A percentile compares a stretch with the other conserved stretches of the same genome.
Evolutionary conservation across 2,113 vertebrate genomes (phyloP).

Genomic region (Falco punctatus): DNA sequence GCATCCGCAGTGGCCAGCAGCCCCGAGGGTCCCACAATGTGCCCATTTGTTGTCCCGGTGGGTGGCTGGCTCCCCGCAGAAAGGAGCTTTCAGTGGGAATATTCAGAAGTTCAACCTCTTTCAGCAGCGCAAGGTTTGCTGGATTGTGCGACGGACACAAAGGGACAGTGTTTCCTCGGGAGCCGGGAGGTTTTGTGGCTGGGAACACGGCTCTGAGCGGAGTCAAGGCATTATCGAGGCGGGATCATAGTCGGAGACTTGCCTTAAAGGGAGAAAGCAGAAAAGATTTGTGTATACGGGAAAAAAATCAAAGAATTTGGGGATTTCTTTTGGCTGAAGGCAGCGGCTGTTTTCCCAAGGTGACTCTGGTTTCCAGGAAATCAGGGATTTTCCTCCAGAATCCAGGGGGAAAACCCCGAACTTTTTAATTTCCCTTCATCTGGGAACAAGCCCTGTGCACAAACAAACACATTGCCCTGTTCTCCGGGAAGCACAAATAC

Average conservation of each 20-base stretch:
- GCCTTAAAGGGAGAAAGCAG: neutral
- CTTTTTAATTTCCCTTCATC: neutral
- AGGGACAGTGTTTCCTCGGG: slow-evolving; percentile 18
- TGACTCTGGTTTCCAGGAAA: neutral
- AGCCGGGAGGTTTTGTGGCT: neutral
- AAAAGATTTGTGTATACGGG: too few relatives aligned
- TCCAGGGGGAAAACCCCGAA: neutral
- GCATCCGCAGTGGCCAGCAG: neutral
- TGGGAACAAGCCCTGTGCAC: neutral
- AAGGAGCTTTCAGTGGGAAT: slow-evolving; percentile 2
- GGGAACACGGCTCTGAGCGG: neutral
- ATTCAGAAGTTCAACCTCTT: neutral
- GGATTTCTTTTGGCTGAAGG: neutral
- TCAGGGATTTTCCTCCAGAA: neutral
- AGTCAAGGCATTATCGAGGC: neutral
- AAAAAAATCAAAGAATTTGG: neutral
- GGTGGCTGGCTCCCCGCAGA: neutral
- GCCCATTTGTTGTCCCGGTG: neutral
- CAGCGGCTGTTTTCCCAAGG: neutral
- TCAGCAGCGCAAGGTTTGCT: neutral
- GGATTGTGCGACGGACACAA: neutral
- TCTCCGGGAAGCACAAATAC: neutral
- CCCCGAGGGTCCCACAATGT: neutral
- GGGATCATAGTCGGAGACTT: neutral
- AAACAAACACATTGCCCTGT: neutral